Conservation (phyloP, 2,113 vertebrate species). For the Neotoma lepida region DNA sequence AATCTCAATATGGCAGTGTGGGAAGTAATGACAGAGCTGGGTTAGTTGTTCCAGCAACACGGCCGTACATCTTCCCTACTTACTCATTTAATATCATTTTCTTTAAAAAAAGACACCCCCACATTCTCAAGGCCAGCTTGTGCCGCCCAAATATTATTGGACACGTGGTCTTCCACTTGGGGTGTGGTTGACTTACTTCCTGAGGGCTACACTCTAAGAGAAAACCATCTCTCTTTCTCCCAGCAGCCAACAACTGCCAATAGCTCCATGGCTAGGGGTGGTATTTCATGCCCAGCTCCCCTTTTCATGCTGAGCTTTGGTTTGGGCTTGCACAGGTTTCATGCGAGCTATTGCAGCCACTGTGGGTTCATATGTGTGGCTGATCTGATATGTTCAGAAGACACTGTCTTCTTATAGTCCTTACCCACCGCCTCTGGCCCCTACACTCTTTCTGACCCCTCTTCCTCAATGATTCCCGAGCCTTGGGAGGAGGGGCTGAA, state of each 20-base stretch:
- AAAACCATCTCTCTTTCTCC: neutral
- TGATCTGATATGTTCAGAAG: neutral
- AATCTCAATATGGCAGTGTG: accelerated
- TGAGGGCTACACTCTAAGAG: neutral
- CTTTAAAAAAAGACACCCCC: neutral
- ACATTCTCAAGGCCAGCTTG: neutral
- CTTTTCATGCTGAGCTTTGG: neutral
- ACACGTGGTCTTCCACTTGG: neutral
- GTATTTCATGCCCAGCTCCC: neutral
- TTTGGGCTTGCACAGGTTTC: neutral
- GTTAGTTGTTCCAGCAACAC: neutral
- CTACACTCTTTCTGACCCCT: neutral
- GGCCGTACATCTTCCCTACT: neutral
- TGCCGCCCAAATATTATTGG: neutral
- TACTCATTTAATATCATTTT: neutral
- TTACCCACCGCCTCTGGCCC: neutral
- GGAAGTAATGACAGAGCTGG: neutral
- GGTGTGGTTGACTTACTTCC: neutral
- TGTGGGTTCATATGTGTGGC: neutral
- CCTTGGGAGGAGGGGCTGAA: neutral
- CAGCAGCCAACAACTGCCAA: neutral
- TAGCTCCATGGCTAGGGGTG: neutral
- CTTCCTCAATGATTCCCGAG: no score
- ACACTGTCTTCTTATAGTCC: neutral
- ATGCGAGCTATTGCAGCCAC: neutral